Base-by-base conservation (phyloP, 1,140 invertebrate genomes). In the Camponotus vicinus region DNA sequence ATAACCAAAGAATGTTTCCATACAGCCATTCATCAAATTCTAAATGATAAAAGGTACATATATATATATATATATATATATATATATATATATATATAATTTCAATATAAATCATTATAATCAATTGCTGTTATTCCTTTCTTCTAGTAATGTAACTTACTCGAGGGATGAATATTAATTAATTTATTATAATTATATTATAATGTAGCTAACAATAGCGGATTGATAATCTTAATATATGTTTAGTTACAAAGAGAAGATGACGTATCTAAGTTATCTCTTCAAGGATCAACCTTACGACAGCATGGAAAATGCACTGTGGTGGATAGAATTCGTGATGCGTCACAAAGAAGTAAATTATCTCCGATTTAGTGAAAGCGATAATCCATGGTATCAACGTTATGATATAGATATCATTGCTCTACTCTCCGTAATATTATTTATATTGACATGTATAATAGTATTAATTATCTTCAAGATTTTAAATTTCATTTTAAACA, bases 271-370 rank as follows among this genome's bases (percentile, higher is more conserved):
- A 4, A 77, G 80, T 7, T 37, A 79, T 77, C 52, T 91, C 92
- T 67, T 92, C 93, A 86, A 93, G 64, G 96, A 96, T 86, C 93
- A 94, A 90, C 95, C 93, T 15, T 57, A 67, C 9, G 42, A 79
- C 21, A 70, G 15, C 3, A 52, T 94, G 11, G 93, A 96, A 64
- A 92, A 92, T 73, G 94, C 94, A 2, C 91, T 95, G 71, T 96
- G 95, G 94, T 96, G 95, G 95, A 95, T 94, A 1, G 95, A 96
- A 88, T 95, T 95, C 86, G 93, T 95, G 4, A 89, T 96, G 45
- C 88, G 95, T 13, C 91, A 95, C 76, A 94, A 94, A 86, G 93
- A 93, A 18, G 90, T 91, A 5, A 86, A 90, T 49, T 91, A 94
- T 89, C 86, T 95, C 15, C 90, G 90, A 80, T 92, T 92, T 70